Percentiles rank a stretch among this genome's conserved stretches.
Evolutionary conservation across 2,113 vertebrate species (phyloP).

Genomic region (Mobula hypostoma): DNA sequence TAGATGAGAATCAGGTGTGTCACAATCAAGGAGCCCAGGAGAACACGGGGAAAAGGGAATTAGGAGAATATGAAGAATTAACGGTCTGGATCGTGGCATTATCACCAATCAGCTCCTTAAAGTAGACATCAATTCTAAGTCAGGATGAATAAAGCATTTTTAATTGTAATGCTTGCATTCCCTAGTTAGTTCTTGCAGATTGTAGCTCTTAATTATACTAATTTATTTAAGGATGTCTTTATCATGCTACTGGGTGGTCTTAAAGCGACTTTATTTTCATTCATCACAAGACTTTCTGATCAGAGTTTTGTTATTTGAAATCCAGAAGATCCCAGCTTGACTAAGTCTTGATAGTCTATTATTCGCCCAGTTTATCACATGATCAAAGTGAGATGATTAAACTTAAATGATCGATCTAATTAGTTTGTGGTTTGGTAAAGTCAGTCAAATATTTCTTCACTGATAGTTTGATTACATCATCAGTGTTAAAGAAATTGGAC

Average conservation of each 20-base stretch:
- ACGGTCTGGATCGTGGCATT: too few species aligned
- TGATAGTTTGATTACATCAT: neutral
- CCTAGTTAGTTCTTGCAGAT: neutral
- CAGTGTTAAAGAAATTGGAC: neutral
- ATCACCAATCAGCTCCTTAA: neutral
- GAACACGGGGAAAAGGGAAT: too few species aligned
- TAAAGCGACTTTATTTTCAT: neutral
- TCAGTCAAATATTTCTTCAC: neutral
- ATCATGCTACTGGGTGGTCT: conserved; percentile 21
- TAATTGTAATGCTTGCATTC: neutral
- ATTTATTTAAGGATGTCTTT: neutral
- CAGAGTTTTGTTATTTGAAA: neutral
- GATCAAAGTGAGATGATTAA: neutral
- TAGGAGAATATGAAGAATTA: too few species aligned
- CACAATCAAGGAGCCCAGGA: too few species aligned
- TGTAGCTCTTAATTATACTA: neutral
- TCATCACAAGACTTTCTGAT: neutral
- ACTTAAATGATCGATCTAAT: neutral
- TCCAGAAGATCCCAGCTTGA: neutral
- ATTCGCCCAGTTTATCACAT: neutral
- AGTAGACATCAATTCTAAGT: neutral
- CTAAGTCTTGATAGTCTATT: neutral
- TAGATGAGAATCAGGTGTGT: too few species aligned
- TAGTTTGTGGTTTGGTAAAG: neutral
- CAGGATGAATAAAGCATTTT: neutral